Evolutionary conservation across 2,888 invertebrate species (phyloP), one percentile per base, ranked within the genome.

Genomic region (Cryptus viduatorius): DNA sequence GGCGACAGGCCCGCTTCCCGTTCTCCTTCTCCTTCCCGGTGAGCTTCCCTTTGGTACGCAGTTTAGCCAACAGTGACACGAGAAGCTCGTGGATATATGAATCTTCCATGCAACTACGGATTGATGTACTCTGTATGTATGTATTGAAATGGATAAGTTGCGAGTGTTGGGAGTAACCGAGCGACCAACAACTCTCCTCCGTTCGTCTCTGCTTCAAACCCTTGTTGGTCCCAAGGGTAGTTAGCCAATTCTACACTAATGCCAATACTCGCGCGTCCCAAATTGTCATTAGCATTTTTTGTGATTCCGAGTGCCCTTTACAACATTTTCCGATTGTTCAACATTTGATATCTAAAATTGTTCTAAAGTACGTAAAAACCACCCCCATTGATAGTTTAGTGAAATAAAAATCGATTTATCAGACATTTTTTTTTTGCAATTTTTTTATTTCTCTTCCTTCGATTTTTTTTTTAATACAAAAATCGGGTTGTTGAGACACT

Each of bases 141-240:
- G 37, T 16, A 65, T 65, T 7, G 42, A 31, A 56, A 46, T 59
- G 37, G 48, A n/a, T 44, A 46, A 68, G 69, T 75, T 46, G 42
- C 72, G 64, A 82, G 67, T 67, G 72, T 76, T 64, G 68, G 67
- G 42, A 82, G 59, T 72, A 76, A 84, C 65, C 65, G 65, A 79
- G 79, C 75, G 31, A 79, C 53, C 76, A 80, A 79, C 19, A 37
- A 73, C 68, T 82, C 56, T 48, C 7, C 79, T 65, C 53, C 24
- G 71, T 69, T 31, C 42, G 29, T 16, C 46, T 1, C 10, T 24
- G 24, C n/a, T 29, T 72, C 75, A 24, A 79, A 48, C 73, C 78
- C 61, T 69, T 37, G 37, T 29, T 71, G 79, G 46, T 82, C 82
- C 84, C 82, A 79, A 65, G 84, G 84, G 84, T 76, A 71, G 82